Percentiles rank a stretch among this genome's conserved stretches.
These are phyloP conservation scores for Zaprionus nigranus DNA, from an alignment of 1,140 invertebrate species.

Conservation along the genomic window DNA sequence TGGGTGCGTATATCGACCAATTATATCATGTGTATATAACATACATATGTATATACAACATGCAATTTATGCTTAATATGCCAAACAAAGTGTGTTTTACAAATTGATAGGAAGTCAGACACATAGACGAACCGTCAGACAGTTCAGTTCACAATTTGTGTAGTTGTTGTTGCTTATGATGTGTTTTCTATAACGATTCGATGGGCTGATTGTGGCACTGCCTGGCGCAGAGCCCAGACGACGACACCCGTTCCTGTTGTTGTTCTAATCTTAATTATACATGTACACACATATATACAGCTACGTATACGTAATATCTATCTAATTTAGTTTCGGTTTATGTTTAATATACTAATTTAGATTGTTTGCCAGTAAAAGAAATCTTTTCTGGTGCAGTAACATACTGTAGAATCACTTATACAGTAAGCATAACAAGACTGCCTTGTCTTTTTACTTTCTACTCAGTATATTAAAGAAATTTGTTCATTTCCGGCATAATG, in stretches of 20 bases:
- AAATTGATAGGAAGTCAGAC: constrained; percentile 17
- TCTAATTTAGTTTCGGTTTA: constrained; percentile 11
- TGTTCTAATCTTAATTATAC: constrained; percentile 73
- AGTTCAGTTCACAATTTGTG: constrained; percentile 7
- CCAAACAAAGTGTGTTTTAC: constrained; percentile 25
- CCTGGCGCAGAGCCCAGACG: constrained; percentile 76
- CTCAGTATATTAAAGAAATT: neutral
- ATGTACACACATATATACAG: neutral
- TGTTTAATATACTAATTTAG: constrained; percentile 27
- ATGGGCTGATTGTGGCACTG: constrained; percentile 46
- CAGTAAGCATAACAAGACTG: neutral
- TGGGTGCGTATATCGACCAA: neutral
- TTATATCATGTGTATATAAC: neutral
- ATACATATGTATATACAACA: constrained; percentile 34
- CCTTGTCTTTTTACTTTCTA: neutral
- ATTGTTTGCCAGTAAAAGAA: constrained; percentile 43
- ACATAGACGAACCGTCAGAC: neutral
- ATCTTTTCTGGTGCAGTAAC: constrained; percentile 12
- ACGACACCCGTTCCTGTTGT: constrained; percentile 46
- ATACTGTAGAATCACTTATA: neutral
- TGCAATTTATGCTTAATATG: constrained; percentile 29
- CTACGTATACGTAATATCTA: constrained; percentile 77
- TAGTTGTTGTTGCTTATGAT: constrained; percentile 1
- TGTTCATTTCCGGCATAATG: constrained; percentile 1
- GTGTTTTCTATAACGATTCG: constrained; percentile 31